Evolutionary conservation across 2,888 invertebrate species (phyloP), one percentile per base, ranked within the genome.

Genomic region (Quadroppia sp.): DNA sequence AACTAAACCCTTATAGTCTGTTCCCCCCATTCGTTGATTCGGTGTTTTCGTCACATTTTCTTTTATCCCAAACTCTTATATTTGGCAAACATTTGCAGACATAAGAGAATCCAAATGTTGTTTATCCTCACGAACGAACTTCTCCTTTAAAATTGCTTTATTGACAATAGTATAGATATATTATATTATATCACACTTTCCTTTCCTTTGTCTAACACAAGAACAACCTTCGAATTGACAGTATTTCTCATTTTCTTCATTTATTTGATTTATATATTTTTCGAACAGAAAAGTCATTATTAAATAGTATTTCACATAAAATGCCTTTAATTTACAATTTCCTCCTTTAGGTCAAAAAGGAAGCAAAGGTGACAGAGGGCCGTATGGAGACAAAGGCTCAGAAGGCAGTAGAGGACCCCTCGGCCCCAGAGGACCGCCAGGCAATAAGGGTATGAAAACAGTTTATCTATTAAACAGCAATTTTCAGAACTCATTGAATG

Each of bases 341-440:
- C 36, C 4, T 7, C 36, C 28, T n/a, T 32, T 84, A 82, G 25
- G 85, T 82, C 71, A 48, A 28, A 80, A 80, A 75, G 82, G 83
- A 7, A 81, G 82, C 23, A 78, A 80, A 71, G 83, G 84, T 2
- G 81, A 82, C 50, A 76, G 80, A 45, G 85, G 84, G 11, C 78
- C 81, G 3, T 80, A 85, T 0, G 88, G 83, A 32, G 30, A 30
- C n/a, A 71, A 64, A 50, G 75, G 75, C 13, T 36, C 69, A 1
- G 50, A 48, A 67, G 73, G 73, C 17, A 42, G 45, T n/a, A 42
- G 11, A 45, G 78, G n/a, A 15, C 76, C 40, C 74, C 73, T 73
- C 1, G 81, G 81, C 32, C 77, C 78, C 4, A 78, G 80, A 70
- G 84, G 89, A 2, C 87, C 87, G 2, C 85, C 86, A 69, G 89